Evolutionary conservation across 2,113 vertebrate genomes (phyloP).

Genomic region (Hyperopisus bebe): DNA sequence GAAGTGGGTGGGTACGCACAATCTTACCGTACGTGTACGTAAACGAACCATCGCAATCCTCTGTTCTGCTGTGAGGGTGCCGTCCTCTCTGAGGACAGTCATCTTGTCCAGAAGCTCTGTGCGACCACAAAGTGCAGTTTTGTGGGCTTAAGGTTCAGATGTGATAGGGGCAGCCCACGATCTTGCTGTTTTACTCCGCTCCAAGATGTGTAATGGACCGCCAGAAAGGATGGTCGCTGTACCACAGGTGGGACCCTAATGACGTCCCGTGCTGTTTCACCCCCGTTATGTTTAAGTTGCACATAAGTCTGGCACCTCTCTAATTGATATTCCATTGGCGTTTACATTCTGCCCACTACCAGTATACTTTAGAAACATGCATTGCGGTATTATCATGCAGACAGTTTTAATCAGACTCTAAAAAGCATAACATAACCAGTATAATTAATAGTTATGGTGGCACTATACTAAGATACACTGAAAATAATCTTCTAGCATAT

Average conservation of each 20-base stretch:
- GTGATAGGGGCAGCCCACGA: neutral
- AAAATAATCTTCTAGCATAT: neutral
- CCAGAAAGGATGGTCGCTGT: neutral
- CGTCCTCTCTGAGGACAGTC: neutral
- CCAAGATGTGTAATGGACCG: neutral
- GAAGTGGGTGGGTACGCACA: neutral
- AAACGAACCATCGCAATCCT: neutral
- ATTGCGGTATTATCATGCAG: neutral
- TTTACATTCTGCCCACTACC: conserved; percentile 4
- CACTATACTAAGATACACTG: neutral
- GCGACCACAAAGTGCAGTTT: neutral
- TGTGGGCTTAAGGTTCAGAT: neutral
- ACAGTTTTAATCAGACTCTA: neutral
- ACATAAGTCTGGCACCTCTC: neutral
- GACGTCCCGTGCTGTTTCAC: neutral
- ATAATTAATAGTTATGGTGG: neutral
- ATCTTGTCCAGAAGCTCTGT: neutral
- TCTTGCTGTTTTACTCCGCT: neutral
- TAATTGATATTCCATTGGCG: neutral
- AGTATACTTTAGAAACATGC: neutral
- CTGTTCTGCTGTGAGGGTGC: neutral
- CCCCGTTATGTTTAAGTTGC: neutral
- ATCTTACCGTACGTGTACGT: neutral
- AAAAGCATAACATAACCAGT: neutral
- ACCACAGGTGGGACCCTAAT: neutral